phyloP scores from a whole-genome alignment of 2,888 invertebrate species.

The Cosmia pyralina region DNA sequence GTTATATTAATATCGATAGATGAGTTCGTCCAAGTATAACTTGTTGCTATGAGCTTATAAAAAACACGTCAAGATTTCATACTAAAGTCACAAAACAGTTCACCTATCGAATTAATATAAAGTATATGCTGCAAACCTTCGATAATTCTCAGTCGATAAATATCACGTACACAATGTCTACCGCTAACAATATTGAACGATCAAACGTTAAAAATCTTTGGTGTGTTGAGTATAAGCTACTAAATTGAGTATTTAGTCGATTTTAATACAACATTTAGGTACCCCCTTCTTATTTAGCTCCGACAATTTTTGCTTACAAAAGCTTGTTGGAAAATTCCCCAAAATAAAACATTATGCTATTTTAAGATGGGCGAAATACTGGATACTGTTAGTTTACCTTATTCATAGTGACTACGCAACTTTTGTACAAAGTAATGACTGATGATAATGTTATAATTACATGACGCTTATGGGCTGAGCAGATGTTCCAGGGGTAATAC shows the following conservation, averaged over 20 bases:
- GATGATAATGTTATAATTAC: conserved; percentile 4
- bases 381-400: conserved; percentile 4
- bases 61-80: not conserved
- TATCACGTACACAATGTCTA: conserved; percentile 62
- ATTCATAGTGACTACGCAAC: conserved; percentile 17
- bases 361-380: conserved; percentile 19
- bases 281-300: not conserved
- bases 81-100: not conserved
- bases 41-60: not conserved
- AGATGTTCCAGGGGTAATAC: conserved; percentile 1
- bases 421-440: conserved; percentile 26
- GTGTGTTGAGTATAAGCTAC: conserved; percentile 57
- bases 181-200: conserved; percentile 55
- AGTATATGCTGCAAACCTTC: conserved; percentile 25
- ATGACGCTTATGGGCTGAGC: not conserved
- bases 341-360: not conserved
- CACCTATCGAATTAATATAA: conserved; percentile 36
- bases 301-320: not conserved
- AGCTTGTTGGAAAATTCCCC: not conserved
- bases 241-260: conserved; percentile 45
- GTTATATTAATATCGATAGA: conserved; percentile 35
- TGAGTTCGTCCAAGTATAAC: not conserved
- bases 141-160: conserved; percentile 59
- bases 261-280: not conserved
- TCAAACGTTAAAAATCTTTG: conserved; percentile 64